These are phyloP conservation scores for Tiliacea aurago DNA, from an alignment of 2,888 invertebrate genomes.

Conservation along the genomic window DNA sequence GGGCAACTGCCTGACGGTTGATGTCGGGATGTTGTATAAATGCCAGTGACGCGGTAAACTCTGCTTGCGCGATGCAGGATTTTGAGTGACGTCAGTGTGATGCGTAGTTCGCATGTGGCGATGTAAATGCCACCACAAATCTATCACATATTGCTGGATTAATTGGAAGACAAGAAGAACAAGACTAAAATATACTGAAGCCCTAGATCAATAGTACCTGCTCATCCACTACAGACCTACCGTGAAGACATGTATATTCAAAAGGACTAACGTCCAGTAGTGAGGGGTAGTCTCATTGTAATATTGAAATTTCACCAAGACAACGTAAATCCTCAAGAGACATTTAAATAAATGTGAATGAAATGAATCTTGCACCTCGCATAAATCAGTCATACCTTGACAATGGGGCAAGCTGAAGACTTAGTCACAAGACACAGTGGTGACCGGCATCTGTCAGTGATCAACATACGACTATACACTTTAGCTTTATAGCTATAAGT, in stretches of 20 bases:
- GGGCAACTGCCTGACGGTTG: too few relatives aligned
- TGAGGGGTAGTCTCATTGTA: slow-evolving; percentile 62
- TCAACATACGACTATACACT: slow-evolving; percentile 28
- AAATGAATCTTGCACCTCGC: slow-evolving; percentile 63
- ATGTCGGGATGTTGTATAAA: too few relatives aligned
- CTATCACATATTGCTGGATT: not conserved
- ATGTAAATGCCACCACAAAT: not conserved
- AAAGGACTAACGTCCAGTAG: slow-evolving; percentile 59
- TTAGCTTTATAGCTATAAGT: slow-evolving; percentile 29
- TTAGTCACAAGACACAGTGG: slow-evolving; percentile 56
- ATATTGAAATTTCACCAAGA: slow-evolving; percentile 65
- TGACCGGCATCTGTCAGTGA: slow-evolving; percentile 57
- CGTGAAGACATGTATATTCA: slow-evolving; percentile 57
- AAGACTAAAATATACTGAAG: not conserved
- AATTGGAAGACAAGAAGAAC: not conserved
- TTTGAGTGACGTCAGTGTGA: too few relatives aligned
- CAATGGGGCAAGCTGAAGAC: slow-evolving; percentile 65
- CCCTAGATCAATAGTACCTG: not conserved
- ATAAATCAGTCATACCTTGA: slow-evolving; percentile 69
- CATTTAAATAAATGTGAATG: slow-evolving; percentile 71
- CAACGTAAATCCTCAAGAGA: slow-evolving; percentile 60
- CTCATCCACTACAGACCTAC: slow-evolving; percentile 39
- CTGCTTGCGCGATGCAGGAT: too few relatives aligned
- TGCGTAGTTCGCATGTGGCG: too few relatives aligned
- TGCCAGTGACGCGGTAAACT: too few relatives aligned